A percentile compares a stretch with the other conserved stretches of the same genome.
phyloP scores from a whole-genome alignment of 2,113 vertebrate species.

The Pontoporia blainvillei region DNA sequence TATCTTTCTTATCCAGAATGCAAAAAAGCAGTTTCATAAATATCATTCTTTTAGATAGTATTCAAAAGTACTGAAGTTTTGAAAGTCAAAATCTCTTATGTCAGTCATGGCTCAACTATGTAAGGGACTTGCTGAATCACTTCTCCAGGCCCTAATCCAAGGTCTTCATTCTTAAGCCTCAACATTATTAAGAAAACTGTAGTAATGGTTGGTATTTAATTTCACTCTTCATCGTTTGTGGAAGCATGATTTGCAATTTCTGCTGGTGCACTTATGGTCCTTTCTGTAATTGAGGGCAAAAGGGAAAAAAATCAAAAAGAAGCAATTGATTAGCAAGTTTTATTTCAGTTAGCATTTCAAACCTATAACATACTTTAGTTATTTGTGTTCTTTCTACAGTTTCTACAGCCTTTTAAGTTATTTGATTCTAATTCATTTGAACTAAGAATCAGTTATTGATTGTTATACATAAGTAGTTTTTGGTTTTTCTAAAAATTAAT shows the following conservation, averaged over 20 bases:
- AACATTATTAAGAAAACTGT: background rate
- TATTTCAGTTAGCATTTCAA: constrained; percentile 49
- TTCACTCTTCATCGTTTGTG: constrained; percentile 46
- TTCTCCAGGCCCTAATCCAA: constrained; percentile 28
- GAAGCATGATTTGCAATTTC: background rate
- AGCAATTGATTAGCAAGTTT: constrained; percentile 43
- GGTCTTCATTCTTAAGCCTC: background rate
- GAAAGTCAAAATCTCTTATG: constrained; percentile 16
- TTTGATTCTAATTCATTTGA: constrained; percentile 61
- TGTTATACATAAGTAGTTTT: background rate
- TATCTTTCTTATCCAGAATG: background rate
- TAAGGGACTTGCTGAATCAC: constrained; percentile 14
- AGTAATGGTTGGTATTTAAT: constrained; percentile 2
- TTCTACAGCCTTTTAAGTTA: constrained; percentile 63
- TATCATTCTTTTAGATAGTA: constrained; percentile 15
- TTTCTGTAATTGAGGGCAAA: constrained; percentile 47
- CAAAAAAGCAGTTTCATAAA: constrained; percentile 6
- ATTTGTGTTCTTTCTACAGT: background rate
- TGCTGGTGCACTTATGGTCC: background rate
- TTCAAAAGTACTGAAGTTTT: constrained; percentile 15
- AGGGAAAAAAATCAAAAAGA: constrained; percentile 59
- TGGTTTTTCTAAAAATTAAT: too few species aligned
- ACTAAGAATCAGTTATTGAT: background rate
- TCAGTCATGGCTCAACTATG: background rate
- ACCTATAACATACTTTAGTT: background rate